A percentile compares a stretch with the other conserved stretches of the same genome.
Conservation (phyloP, 30 jellyfish, hydroid and myxozoan species). For the Hydra vulgaris region DNA sequence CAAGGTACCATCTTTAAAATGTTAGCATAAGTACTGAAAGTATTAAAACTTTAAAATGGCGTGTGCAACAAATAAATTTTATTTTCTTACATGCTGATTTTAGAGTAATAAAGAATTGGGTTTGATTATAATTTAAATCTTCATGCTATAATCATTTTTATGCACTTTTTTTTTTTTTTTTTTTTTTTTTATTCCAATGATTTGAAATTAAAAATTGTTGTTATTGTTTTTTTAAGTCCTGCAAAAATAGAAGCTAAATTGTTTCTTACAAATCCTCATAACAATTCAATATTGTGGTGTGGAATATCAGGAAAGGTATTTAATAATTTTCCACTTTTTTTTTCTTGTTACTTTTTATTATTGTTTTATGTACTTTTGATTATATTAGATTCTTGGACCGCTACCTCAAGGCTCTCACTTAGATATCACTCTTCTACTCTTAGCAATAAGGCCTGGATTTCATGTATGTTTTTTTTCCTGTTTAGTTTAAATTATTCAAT, state of each 20-base stretch:
- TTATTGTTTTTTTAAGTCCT: too few species aligned
- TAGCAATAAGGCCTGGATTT: slow-evolving; percentile 23
- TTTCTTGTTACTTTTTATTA: not conserved
- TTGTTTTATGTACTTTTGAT: too few species aligned
- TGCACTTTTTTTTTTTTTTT: too few species aligned
- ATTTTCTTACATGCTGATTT: not conserved
- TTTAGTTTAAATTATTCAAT: not conserved
- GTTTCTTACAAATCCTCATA: slow-evolving; percentile 53
- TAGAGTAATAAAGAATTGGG: not conserved
- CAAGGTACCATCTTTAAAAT: slow-evolving; percentile 37
- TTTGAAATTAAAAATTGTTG: too few species aligned
- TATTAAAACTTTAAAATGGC: not conserved
- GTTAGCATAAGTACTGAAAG: not conserved
- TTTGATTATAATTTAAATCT: too few species aligned
- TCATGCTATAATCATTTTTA: too few species aligned
- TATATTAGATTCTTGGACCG: slow-evolving; percentile 56
- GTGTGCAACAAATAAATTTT: too few species aligned
- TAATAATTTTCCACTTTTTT: not conserved
- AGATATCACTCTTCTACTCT: slow-evolving; percentile 6
- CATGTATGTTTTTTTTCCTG: slow-evolving; percentile 3
- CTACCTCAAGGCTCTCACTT: slow-evolving; percentile 47
- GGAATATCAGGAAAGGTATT: slow-evolving; percentile 90
- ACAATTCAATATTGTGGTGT: slow-evolving; percentile 64
- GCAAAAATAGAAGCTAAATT: slow-evolving; percentile 62
- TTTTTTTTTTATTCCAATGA: too few species aligned